These are phyloP conservation scores for Sturnira hondurensis DNA, from an alignment of 2,113 vertebrate genomes.

Conservation along the genomic window DNA sequence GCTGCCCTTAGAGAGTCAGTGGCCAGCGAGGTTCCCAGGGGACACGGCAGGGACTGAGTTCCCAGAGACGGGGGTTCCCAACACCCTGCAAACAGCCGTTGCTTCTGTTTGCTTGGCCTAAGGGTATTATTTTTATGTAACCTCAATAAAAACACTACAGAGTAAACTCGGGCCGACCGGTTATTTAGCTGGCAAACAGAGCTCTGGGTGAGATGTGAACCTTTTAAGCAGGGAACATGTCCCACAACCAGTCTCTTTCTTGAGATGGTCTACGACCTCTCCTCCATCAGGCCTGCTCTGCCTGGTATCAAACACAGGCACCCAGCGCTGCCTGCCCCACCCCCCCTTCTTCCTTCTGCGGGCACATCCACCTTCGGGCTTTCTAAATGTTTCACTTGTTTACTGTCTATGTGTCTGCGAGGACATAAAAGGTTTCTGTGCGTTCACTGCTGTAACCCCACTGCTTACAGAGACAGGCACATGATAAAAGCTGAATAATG, in stretches of 20 bases:
- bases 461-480: background rate
- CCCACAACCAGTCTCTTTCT: background rate
- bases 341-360: background rate
- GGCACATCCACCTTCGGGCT: background rate
- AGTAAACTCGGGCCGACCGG: background rate
- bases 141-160: background rate
- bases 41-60: fast-evolving
- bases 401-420: background rate
- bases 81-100: background rate
- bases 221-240: background rate
- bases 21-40: background rate
- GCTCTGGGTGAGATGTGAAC: background rate
- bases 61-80: background rate
- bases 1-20: background rate
- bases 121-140: background rate
- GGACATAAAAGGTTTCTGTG: background rate
- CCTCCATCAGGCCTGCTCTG: background rate
- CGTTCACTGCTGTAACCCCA: background rate
- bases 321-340: background rate
- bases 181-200: background rate
- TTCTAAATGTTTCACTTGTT: background rate
- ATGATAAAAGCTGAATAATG: background rate
- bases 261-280: background rate
- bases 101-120: background rate
- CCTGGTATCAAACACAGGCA: background rate